Evolutionary conservation across 2,888 invertebrate species (phyloP), one percentile per base, ranked within the genome.

Genomic region (Stenurella melanura): DNA sequence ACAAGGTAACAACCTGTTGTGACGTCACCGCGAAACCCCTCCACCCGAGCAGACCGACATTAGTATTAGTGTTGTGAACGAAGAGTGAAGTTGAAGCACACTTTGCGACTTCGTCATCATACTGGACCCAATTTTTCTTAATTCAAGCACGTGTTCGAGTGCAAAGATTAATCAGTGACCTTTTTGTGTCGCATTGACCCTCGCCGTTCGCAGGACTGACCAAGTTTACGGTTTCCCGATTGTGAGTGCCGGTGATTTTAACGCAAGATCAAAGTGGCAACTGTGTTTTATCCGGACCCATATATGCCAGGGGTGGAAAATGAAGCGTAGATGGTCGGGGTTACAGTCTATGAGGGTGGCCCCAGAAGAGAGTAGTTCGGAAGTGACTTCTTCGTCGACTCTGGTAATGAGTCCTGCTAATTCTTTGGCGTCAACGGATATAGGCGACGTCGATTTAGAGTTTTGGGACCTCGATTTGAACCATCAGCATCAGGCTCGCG

Each of bases 261-360:
- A 72, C 72, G 72, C 61, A 54, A 42, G 72, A 54, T 72, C 72
- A 61, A 50, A 54, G 72, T 63, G 63, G 72, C 54, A 72, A 61
- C 72, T 67, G 67, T 54, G 67, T 21, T 11, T 58, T 15, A 11
- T n/a, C 12, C 11, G 15, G 42, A 10, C 12, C 30, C 18, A 34
- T 34, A 19, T 21, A 61, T 72, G 63, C 61, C n/a, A 61, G 61
- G 63, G 63, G 60, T 30, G 71, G 61, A 79, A 72, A 90, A 94
- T 94, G 94, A 94, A 93, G 92, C 93, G 94, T 89, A 93, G 94
- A 91, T 94, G 94, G 94, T 93, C 94, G 82, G 89, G 88, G 72
- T 81, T 89, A 77, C 94, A 94, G 90, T 93, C 94, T 90, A 93
- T 94, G 89, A 93, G 93, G 88, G 93, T 94, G 87, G 90, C 93